These are phyloP conservation scores for Chondrilla cf. caribensis DNA, from an alignment of 37 sponge, comb jelly and placozoan species.

Conservation along the genomic window DNA sequence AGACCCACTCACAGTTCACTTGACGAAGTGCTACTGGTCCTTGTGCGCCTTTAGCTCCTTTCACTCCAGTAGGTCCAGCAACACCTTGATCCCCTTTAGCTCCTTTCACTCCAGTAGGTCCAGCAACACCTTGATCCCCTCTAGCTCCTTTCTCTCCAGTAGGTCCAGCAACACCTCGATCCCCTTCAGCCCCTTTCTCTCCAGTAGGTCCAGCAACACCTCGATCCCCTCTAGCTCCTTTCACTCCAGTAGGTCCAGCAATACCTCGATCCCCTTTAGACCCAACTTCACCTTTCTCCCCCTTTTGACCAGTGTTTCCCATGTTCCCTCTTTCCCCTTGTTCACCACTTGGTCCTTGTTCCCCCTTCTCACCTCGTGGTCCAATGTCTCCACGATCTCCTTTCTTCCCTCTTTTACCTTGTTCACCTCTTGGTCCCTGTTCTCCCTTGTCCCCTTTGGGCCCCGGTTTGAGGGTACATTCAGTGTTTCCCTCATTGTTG, in stretches of 20 bases:
- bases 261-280: not conserved
- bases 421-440: conserved; percentile 6
- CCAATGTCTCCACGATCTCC: conserved; percentile 11
- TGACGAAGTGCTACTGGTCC: too few relatives aligned
- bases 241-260: not conserved
- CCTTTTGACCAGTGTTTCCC: too few relatives aligned
- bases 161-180: not conserved
- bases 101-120: not conserved
- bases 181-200: not conserved
- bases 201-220: not conserved
- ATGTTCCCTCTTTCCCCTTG: not conserved
- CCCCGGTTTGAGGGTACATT: not conserved
- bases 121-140: not conserved
- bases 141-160: not conserved
- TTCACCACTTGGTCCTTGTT: not conserved
- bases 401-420: not conserved
- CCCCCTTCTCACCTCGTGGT: not conserved
- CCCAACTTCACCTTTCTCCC: not conserved
- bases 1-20: too few relatives aligned
- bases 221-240: not conserved
- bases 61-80: not conserved
- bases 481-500: not conserved
- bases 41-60: too few relatives aligned
- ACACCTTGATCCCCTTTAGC: not conserved
- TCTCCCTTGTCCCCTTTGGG: not conserved